phyloP scores from a whole-genome alignment of 1,140 invertebrate genomes.

The Monomorium pharaonis region DNA sequence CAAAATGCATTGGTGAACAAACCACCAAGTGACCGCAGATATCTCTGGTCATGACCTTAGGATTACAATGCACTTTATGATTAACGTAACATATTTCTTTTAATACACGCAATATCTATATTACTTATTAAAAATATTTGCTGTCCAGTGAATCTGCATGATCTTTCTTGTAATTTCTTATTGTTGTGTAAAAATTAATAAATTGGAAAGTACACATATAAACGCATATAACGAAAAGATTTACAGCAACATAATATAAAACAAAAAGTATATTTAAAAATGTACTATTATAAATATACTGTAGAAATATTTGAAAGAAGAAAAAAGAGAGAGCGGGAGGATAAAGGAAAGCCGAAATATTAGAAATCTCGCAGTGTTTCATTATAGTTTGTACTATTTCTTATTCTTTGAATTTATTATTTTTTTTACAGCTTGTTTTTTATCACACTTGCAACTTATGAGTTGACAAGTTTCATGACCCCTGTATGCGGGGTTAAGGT shows the following conservation, averaged over 20 bases:
- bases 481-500: slow-evolving; percentile 1
- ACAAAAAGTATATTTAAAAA: not conserved
- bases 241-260: not conserved
- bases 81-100: not conserved
- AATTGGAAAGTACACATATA: not conserved
- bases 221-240: not conserved
- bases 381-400: not conserved
- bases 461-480: not conserved
- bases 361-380: not conserved
- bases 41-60: not conserved
- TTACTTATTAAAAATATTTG: not conserved
- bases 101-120: not conserved
- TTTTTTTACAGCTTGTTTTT: not conserved
- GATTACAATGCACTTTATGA: not conserved
- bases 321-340: not conserved
- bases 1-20: not conserved
- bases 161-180: not conserved
- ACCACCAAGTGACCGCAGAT: not conserved
- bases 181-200: not conserved
- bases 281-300: not conserved
- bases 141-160: not conserved
- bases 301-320: not conserved
- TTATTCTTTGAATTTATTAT: not conserved
- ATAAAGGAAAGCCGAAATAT: not conserved
- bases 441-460: not conserved